These are phyloP conservation scores for Phyllotreta striolata DNA, from an alignment of 2,888 invertebrate species.

Conservation along the genomic window DNA sequence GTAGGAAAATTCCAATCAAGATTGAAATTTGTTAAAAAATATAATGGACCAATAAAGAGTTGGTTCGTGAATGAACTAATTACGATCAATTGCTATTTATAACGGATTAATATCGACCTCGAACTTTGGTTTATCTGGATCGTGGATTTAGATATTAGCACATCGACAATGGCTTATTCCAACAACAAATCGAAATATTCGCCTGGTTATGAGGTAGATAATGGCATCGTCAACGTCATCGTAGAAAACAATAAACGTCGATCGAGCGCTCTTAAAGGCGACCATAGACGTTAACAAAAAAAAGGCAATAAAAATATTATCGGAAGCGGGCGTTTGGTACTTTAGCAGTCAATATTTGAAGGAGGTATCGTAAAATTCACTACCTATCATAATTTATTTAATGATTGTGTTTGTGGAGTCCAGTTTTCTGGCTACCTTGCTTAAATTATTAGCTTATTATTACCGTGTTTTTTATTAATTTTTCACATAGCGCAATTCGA, in stretches of 20 bases:
- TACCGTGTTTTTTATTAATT: background rate
- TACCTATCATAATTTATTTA: no score
- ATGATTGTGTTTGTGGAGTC: no score
- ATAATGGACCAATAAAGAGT: no score
- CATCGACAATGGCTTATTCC: constrained; percentile 17
- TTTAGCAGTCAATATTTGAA: no score
- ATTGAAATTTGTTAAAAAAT: no score
- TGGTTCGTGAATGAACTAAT: constrained; percentile 1
- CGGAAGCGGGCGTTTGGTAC: no score
- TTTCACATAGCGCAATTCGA: background rate
- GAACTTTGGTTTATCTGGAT: constrained; percentile 14
- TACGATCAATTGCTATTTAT: constrained; percentile 3
- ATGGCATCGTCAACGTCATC: constrained; percentile 11
- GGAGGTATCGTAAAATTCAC: no score
- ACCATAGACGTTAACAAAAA: background rate
- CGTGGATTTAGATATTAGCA: constrained; percentile 23
- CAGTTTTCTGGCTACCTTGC: no score
- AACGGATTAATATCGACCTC: constrained; percentile 12
- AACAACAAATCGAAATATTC: constrained; percentile 16
- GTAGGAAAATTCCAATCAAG: no score
- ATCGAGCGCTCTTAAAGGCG: background rate
- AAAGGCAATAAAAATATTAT: background rate
- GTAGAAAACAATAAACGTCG: constrained; percentile 12
- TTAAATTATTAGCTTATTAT: no score
- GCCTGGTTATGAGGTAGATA: constrained; percentile 6